Percentiles rank a stretch among this genome's conserved stretches.
phyloP scores from a whole-genome alignment of 2,797 vertebrate genomes.

The Chlorospingus flavigularis region DNA sequence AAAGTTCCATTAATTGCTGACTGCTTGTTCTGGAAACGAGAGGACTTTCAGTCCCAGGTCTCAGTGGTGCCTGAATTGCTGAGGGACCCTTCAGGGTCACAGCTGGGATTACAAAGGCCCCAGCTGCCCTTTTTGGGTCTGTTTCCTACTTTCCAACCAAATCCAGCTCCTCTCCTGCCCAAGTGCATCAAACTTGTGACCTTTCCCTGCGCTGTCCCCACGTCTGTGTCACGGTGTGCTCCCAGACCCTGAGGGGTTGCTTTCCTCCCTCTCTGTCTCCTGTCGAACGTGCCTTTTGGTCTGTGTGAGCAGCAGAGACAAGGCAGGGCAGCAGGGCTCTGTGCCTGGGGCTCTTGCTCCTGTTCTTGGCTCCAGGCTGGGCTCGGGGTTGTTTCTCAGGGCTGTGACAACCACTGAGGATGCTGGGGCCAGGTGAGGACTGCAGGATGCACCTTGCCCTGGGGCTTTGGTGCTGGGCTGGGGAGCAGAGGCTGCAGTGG shows the following conservation, averaged over 20 bases:
- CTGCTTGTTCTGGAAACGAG: neutral
- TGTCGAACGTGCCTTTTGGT: neutral
- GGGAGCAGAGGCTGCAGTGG: neutral
- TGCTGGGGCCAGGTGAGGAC: fast-evolving
- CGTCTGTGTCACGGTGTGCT: neutral
- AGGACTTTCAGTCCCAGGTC: neutral
- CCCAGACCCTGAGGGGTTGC: neutral
- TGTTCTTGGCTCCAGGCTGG: neutral
- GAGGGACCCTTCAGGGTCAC: neutral
- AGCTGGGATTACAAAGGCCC: neutral
- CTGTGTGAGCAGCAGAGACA: fast-evolving
- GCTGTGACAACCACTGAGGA: neutral
- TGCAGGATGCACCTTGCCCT: neutral
- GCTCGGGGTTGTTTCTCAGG: neutral
- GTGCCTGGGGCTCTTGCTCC: neutral
- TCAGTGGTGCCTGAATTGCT: neutral
- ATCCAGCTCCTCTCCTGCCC: neutral
- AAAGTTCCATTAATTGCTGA: neutral
- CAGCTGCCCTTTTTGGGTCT: neutral
- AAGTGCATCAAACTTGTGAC: fast-evolving
- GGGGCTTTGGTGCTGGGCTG: fast-evolving
- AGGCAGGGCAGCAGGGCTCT: neutral
- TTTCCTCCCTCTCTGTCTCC: neutral
- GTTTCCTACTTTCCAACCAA: neutral
- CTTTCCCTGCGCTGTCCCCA: neutral